phyloP scores from a whole-genome alignment of 2,888 invertebrate genomes.

The Trileptium ribeirensis region DNA sequence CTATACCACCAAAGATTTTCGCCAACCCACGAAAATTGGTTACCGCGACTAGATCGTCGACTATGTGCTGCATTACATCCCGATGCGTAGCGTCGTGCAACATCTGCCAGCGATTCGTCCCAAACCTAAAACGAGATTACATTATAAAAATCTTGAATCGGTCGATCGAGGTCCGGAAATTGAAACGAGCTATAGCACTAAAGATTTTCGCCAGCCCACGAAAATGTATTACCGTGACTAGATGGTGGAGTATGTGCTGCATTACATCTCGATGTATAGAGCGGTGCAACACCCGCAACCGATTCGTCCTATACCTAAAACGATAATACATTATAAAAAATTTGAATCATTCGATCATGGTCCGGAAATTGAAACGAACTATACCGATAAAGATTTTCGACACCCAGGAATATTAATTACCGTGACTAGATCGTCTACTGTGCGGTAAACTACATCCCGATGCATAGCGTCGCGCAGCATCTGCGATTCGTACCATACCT shows the following conservation, averaged over 20 bases:
- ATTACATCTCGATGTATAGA: conserved; percentile 16
- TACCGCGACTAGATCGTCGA: background rate
- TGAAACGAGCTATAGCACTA: conserved; percentile 26
- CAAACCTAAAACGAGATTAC: conserved; percentile 26
- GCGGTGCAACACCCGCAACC: conserved; percentile 21
- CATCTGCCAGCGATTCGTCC: conserved; percentile 25
- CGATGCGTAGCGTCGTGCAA: conserved; percentile 16
- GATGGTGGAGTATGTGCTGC: conserved; percentile 23
- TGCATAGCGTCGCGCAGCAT: conserved; percentile 14
- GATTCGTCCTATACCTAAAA: conserved; percentile 26
- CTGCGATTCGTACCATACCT: conserved; percentile 27
- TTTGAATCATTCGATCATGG: conserved; percentile 11
- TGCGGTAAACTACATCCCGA: conserved; percentile 23
- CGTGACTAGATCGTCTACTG: background rate
- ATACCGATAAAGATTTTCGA: conserved; percentile 32
- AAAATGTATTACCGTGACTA: background rate
- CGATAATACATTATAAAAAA: conserved; percentile 27
- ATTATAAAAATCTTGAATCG: conserved; percentile 28
- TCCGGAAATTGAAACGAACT: conserved; percentile 8
- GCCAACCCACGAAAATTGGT: conserved; percentile 21
- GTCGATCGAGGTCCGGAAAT: background rate
- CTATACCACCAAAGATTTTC: conserved; percentile 33
- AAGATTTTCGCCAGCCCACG: conserved; percentile 29
- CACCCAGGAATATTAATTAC: conserved; percentile 18
- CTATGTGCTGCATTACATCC: conserved; percentile 27